Base-by-base conservation (phyloP, 2,888 invertebrate species). In the Nemotelus pantherinus region DNA sequence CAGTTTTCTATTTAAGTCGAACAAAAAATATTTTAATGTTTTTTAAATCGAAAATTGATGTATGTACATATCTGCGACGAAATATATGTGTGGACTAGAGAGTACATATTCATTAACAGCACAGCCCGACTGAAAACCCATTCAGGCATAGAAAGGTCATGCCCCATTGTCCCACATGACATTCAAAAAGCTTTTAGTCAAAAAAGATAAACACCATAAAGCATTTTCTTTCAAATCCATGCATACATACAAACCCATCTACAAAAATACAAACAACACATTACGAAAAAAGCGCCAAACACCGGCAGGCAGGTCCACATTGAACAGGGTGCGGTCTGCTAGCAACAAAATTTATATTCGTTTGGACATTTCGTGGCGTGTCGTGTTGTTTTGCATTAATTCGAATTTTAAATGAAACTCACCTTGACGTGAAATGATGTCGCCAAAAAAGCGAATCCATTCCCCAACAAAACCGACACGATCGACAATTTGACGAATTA, bases 351-450 rank as follows among this genome's bases (percentile, higher is more conserved):
- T 41, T 63, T 2, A 7, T 63, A 50, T 50, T 50, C 50, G 6
- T 9, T 50, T 9, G 50, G 50, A 50, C 50, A 50, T 50, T 50
- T 50, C 9, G 50, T 50, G 50, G 50, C 50, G 50, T 50, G 50
- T 50, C 50, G 5, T 50, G 63, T 41, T 63, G 63, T 41, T 6
- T 63, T 63, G 63, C 63, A 63, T 63, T 63, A 63, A 63, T 63
- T 63, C 10, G 41, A 41, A 41, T 63, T 63, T 63, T 41, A 63
- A 63, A 63, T 63, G 9, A 3, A 63, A 63, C 41, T 63, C 63
- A 63, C 63, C 63, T 63, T 63, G 63, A 63, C 25, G 25, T 25
- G 25, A 25, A 25, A 25, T 50, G 50, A 50, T 50, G 50, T 50
- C 50, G 50, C 50, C 50, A 50, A 50, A 50, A 25, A 25, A 50